phyloP scores from a whole-genome alignment of 1,140 invertebrate species.

The Brachionus asplanchnoidis region DNA sequence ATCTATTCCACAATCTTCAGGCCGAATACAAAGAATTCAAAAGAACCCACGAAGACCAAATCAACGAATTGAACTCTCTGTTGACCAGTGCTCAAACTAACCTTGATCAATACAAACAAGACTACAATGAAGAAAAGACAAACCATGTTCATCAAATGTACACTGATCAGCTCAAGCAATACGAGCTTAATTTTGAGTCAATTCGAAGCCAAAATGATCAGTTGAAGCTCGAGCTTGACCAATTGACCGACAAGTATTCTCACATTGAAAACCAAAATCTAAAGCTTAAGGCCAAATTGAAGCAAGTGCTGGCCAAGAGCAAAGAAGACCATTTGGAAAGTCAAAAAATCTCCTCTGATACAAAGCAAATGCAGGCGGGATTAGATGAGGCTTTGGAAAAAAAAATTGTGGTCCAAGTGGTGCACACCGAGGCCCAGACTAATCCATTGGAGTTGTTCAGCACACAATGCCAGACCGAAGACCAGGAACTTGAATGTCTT shows the following conservation, averaged over 20 bases:
- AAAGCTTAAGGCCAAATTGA: not conserved
- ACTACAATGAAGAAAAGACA: not conserved
- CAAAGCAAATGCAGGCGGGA: not conserved
- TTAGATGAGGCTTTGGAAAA: not conserved
- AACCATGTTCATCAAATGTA: not conserved
- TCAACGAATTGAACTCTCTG: not conserved
- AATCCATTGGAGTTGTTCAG: not conserved
- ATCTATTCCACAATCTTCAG: not conserved
- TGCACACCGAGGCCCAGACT: not conserved
- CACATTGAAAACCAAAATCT: slow-evolving; percentile 16
- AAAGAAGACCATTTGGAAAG: not conserved
- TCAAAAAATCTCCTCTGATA: not conserved
- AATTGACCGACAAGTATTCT: not conserved
- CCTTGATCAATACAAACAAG: not conserved
- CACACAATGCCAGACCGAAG: not conserved
- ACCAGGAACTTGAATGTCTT: not conserved
- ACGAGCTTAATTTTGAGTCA: not conserved
- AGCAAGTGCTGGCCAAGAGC: not conserved
- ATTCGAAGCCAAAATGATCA: not conserved
- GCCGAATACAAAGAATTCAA: slow-evolving; percentile 22
- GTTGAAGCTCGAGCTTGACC: not conserved
- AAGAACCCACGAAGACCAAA: not conserved
- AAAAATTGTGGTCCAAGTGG: not conserved
- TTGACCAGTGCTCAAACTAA: not conserved
- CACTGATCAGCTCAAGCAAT: not conserved